Percentiles rank a stretch among this genome's conserved stretches.
phyloP scores from a whole-genome alignment of 2,113 vertebrate genomes.

The Ammodytes dubius region DNA sequence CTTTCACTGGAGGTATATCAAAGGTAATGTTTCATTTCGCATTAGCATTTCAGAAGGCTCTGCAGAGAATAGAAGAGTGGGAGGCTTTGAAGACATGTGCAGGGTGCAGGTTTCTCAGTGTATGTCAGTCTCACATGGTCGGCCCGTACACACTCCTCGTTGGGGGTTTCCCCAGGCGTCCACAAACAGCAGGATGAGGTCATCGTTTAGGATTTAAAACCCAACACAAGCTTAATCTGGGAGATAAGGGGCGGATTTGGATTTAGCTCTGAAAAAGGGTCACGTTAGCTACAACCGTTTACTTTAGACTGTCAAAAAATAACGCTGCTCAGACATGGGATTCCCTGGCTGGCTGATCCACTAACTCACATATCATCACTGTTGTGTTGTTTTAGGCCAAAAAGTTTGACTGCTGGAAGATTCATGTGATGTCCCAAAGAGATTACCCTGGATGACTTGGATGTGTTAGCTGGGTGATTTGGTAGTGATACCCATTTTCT shows the following conservation, averaged over 20 bases:
- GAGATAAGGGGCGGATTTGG: constrained; percentile 81
- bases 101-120: constrained; percentile 27
- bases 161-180: constrained; percentile 68
- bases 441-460: constrained; percentile 1
- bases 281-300: constrained; percentile 61
- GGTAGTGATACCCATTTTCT: background rate
- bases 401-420: constrained; percentile 58
- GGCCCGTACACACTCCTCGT: constrained; percentile 7
- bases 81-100: constrained; percentile 4
- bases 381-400: constrained; percentile 14
- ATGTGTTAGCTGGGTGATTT: background rate
- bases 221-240: constrained; percentile 78
- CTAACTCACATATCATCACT: constrained; percentile 20
- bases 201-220: constrained; percentile 79
- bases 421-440: constrained; percentile 32
- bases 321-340: constrained; percentile 49
- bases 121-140: constrained; percentile 43
- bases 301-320: constrained; percentile 42
- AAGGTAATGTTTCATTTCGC: background rate
- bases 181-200: constrained; percentile 76
- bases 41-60: constrained; percentile 27
- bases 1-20: background rate
- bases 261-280: constrained; percentile 80
- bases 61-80: constrained; percentile 5
- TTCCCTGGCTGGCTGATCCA: constrained; percentile 51